Base-by-base conservation (phyloP, 2,888 invertebrate genomes). In the Cantharis rustica region DNA sequence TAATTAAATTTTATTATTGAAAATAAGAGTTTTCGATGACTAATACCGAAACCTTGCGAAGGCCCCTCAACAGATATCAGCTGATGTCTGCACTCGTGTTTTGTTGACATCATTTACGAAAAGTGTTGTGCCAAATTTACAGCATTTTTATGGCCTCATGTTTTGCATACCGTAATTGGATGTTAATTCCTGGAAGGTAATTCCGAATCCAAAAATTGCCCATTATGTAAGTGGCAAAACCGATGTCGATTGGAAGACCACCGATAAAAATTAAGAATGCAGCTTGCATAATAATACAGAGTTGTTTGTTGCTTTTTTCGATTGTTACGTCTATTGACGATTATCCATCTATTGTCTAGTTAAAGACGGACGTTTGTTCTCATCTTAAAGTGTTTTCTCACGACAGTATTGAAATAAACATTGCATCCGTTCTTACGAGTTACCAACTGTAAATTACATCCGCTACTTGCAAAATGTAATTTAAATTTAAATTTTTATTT, bases 1-100 rank as follows among this genome's bases (percentile, higher is more conserved):
- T 47, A n/a, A 47, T 47, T 47, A 47, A 47, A 47, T n/a, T n/a
- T 3, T 47, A 47, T 47, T 47, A 47, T 47, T n/a, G 47, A 47
- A 47, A 47, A 47, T 47, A 47, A 47, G 47, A 47, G 47, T 47
- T 47, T 47, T 47, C 47, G 47, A 47, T 47, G 47, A 47, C n/a
- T 47, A 47, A 47, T 47, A 47, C n/a, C 64, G 13, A 20, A 68
- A 69, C 73, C 73, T 73, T 69, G 16, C 31, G 63, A 73, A 69
- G 69, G 73, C 73, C 73, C 73, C 73, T 69, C 26, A 20, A 69
- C 63, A 68, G 61, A 68, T 63, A 73, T 73, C 73, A 73, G 73
- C 73, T 73, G 73, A 63, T 68, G 16, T 69, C 27, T 16, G 26
- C 16, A 72, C 61, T 68, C 66, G 72, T 72, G 61, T 17, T 71